These are phyloP conservation scores for Drosophila tani DNA, from an alignment of 1,140 invertebrate species.

Conservation along the genomic window DNA sequence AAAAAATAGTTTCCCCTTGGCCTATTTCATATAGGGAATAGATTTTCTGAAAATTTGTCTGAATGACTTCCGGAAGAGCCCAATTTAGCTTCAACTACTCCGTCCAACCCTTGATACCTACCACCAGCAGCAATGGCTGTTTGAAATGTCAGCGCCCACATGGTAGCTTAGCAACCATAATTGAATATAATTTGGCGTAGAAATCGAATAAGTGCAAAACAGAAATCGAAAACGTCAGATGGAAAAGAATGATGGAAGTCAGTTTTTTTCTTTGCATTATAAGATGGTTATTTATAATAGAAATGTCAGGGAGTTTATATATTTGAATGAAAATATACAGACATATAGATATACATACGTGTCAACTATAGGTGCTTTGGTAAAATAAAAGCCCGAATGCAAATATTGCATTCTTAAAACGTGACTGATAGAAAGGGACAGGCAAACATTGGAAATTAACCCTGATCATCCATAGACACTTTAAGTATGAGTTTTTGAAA, in stretches of 20 bases:
- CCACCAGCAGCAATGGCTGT: not conserved
- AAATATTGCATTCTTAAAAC: conserved; percentile 73
- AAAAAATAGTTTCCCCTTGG: too few species aligned
- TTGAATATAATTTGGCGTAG: conserved; percentile 49
- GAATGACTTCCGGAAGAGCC: too few species aligned
- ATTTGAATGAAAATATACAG: not conserved
- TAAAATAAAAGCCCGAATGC: conserved; percentile 74
- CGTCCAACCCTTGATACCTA: not conserved
- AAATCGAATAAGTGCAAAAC: conserved; percentile 57
- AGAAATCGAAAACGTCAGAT: conserved; percentile 50
- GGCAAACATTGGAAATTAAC: not conserved
- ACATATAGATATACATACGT: not conserved
- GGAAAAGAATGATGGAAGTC: not conserved
- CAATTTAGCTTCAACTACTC: not conserved
- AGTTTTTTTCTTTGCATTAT: conserved; percentile 5
- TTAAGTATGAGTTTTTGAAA: too few species aligned
- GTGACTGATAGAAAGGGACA: conserved; percentile 4
- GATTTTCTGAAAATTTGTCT: too few species aligned
- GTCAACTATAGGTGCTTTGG: not conserved
- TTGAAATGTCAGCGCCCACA: conserved; percentile 13
- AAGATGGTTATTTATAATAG: conserved; percentile 49
- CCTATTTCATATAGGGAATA: too few species aligned
- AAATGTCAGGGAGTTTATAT: conserved; percentile 4
- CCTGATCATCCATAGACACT: not conserved
- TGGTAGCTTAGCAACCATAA: conserved; percentile 45